Evolutionary conservation across 2,888 invertebrate genomes (phyloP).

Genomic region (Malachius bipustulatus): DNA sequence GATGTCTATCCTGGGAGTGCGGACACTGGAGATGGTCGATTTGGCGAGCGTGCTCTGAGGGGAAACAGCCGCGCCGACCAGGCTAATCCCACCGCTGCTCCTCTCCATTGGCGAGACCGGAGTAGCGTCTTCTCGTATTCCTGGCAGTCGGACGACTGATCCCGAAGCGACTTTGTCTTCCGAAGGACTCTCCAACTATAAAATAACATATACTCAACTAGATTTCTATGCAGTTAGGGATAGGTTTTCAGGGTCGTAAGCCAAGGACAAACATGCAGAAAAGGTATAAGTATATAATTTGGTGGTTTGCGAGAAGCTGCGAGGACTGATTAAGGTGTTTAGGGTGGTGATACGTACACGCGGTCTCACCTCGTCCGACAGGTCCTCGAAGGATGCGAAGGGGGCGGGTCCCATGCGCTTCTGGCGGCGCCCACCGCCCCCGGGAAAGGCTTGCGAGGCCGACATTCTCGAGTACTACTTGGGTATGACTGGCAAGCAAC

Average conservation of each 20-base stretch:
- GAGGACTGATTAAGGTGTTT: neutral
- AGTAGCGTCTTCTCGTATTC: slow-evolving; percentile 42
- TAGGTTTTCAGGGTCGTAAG: too few relatives aligned
- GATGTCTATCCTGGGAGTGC: slow-evolving; percentile 76
- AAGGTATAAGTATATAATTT: too few relatives aligned
- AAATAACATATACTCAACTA: slow-evolving; percentile 14
- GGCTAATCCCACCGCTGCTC: slow-evolving; percentile 30
- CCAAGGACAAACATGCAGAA: neutral
- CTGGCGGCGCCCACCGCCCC: slow-evolving; percentile 38
- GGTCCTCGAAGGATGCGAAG: slow-evolving; percentile 87
- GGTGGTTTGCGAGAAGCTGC: neutral
- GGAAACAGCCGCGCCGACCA: slow-evolving; percentile 25
- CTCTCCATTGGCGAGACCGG: slow-evolving; percentile 26
- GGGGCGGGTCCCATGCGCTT: slow-evolving; percentile 85
- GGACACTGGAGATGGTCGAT: slow-evolving; percentile 25
- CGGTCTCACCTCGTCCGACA: slow-evolving; percentile 66
- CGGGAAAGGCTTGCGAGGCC: slow-evolving; percentile 27
- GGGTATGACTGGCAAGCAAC: slow-evolving; percentile 28
- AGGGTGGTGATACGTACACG: slow-evolving; percentile 47
- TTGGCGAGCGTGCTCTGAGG: slow-evolving; percentile 19
- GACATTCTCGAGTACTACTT: slow-evolving; percentile 28
- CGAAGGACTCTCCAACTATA: slow-evolving; percentile 48
- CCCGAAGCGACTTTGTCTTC: slow-evolving; percentile 38
- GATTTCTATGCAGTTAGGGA: too few relatives aligned
- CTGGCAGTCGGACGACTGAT: slow-evolving; percentile 43